Percentiles rank a stretch among this genome's conserved stretches.
Evolutionary conservation across 2,888 invertebrate species (phyloP).

Genomic region (Troglohyphantes excavatus): DNA sequence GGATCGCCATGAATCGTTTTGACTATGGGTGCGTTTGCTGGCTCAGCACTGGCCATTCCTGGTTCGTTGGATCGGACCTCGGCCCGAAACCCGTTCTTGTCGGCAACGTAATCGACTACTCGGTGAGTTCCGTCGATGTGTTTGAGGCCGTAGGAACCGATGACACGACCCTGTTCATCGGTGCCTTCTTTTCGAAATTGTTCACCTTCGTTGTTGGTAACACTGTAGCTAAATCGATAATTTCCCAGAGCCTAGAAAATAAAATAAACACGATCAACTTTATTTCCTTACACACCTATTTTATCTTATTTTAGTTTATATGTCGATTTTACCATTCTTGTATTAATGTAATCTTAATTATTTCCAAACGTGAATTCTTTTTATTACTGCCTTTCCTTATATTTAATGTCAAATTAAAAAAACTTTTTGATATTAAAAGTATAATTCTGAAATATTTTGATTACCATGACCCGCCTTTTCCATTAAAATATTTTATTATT

Average conservation of each 20-base stretch:
- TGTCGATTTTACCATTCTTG: too few relatives aligned
- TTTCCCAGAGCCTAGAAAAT: conserved; percentile 66
- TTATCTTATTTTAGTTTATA: too few relatives aligned
- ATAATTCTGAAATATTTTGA: too few relatives aligned
- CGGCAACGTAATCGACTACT: conserved; percentile 72
- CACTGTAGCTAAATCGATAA: conserved; percentile 65
- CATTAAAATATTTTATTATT: too few relatives aligned
- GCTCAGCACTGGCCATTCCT: conserved; percentile 47
- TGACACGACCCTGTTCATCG: conserved; percentile 53
- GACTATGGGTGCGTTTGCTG: conserved; percentile 30
- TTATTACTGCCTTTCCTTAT: too few relatives aligned
- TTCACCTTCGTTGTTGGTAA: conserved; percentile 62
- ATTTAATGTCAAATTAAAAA: too few relatives aligned
- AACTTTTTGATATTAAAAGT: too few relatives aligned
- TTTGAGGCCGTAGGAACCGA: conserved; percentile 69
- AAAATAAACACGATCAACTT: too few relatives aligned
- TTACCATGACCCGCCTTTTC: too few relatives aligned
- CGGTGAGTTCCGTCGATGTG: conserved; percentile 59
- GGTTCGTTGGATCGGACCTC: conserved; percentile 71
- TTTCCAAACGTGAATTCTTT: too few relatives aligned
- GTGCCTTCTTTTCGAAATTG: conserved; percentile 71
- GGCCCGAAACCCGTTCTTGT: conserved; percentile 65
- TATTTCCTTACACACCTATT: too few relatives aligned
- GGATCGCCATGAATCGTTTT: neutral
- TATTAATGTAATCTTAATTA: too few relatives aligned